Evolutionary conservation across 2,113 vertebrate species (phyloP).

Genomic region (Butorides virescens): DNA sequence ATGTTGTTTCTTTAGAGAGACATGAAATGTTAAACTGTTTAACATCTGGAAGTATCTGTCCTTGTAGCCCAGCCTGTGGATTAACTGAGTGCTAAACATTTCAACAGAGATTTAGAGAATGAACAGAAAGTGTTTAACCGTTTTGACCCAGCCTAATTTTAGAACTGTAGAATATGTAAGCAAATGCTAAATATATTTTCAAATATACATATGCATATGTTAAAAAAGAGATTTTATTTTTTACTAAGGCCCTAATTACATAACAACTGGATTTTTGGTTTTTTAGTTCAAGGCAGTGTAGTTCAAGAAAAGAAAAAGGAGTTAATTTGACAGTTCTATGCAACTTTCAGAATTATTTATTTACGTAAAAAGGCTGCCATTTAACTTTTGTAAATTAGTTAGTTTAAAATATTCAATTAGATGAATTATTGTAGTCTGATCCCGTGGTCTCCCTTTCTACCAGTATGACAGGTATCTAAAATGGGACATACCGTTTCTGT

Average conservation of each 20-base stretch:
- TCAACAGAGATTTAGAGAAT: neutral
- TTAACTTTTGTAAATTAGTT: neutral
- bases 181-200: neutral
- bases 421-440: neutral
- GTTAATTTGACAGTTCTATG: neutral
- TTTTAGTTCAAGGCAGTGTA: neutral
- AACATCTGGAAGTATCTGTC: neutral
- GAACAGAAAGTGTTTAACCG: neutral
- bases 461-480: neutral
- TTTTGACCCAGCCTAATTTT: slow-evolving; percentile 23
- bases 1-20: neutral
- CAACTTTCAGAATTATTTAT: neutral
- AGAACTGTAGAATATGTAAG: neutral
- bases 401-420: slow-evolving; percentile 6
- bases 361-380: neutral
- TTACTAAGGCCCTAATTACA: neutral
- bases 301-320: neutral
- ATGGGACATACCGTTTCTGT: neutral
- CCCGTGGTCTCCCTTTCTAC: neutral
- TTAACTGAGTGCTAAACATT: neutral
- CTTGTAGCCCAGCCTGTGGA: neutral
- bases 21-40: neutral
- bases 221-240: neutral
- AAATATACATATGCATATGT: neutral
- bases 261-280: neutral